A percentile compares a stretch with the other conserved stretches of the same genome.
phyloP scores from a whole-genome alignment of 2,888 invertebrate genomes.

The Enchytraeus crypticus region DNA sequence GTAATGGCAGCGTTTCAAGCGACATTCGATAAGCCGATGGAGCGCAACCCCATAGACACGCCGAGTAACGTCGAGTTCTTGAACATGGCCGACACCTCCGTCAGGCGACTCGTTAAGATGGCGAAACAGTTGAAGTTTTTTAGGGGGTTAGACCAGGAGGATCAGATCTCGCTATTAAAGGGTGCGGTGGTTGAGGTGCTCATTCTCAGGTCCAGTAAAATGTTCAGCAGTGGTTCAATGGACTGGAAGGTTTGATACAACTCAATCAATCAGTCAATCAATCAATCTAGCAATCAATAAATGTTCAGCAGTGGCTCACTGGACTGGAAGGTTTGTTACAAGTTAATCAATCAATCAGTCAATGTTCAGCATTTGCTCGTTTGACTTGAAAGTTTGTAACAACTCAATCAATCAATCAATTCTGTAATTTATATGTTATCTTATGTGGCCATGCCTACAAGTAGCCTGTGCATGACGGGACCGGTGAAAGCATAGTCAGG shows the following conservation, averaged over 20 bases:
- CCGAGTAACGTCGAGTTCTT: slow-evolving; percentile 37
- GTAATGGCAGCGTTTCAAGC: slow-evolving; percentile 10
- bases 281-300: too few species aligned
- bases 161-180: slow-evolving; percentile 59
- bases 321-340: background rate
- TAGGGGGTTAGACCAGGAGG: slow-evolving; percentile 84
- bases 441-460: too few species aligned
- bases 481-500: too few species aligned
- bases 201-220: slow-evolving; percentile 40
- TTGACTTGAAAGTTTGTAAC: too few species aligned
- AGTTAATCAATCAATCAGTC: background rate
- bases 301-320: background rate
- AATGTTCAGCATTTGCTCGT: too few species aligned
- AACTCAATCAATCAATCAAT: too few species aligned
- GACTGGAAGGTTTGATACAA: slow-evolving; percentile 31
- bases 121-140: slow-evolving; percentile 68
- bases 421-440: too few species aligned
- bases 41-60: slow-evolving; percentile 29
- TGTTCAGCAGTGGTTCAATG: slow-evolving; percentile 36
- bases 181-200: slow-evolving; percentile 42
- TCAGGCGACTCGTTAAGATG: slow-evolving; percentile 59
- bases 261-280: background rate
- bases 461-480: too few species aligned
- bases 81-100: slow-evolving; percentile 42
- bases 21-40: slow-evolving; percentile 25